Evolutionary conservation across 2,888 invertebrate genomes (phyloP).

Genomic region (Mythimna impura): DNA sequence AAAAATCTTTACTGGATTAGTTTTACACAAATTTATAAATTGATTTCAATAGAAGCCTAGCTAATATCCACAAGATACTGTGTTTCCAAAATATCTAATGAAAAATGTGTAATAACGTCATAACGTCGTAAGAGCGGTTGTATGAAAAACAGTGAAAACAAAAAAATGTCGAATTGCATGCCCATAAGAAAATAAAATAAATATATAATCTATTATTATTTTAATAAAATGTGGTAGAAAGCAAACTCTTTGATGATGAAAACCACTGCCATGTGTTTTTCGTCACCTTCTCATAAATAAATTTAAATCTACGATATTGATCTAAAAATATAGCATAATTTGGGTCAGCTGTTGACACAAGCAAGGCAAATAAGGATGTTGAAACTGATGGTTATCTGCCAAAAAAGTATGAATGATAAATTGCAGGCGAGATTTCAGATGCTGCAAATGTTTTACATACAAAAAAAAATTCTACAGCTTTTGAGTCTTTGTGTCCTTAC

Average conservation of each 20-base stretch:
- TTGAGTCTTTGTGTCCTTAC: too few relatives aligned
- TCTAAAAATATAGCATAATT: conserved; percentile 35
- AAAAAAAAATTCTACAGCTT: too few relatives aligned
- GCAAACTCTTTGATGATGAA: conserved; percentile 3
- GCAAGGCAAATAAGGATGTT: conserved; percentile 19
- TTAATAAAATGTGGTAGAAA: neutral
- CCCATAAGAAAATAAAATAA: neutral
- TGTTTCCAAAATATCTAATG: too few relatives aligned
- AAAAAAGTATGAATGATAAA: conserved; percentile 17
- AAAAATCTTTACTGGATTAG: too few relatives aligned
- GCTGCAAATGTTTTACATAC: neutral
- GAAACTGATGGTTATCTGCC: conserved; percentile 9
- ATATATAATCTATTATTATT: conserved; percentile 2
- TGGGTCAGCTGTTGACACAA: conserved; percentile 18
- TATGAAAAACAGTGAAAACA: too few relatives aligned
- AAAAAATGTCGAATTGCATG: too few relatives aligned
- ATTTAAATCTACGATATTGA: conserved; percentile 6
- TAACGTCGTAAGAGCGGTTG: too few relatives aligned
- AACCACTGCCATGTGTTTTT: conserved; percentile 1
- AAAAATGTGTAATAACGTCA: too few relatives aligned
- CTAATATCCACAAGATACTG: too few relatives aligned
- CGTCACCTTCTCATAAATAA: neutral
- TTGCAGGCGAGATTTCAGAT: neutral
- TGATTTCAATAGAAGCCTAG: too few relatives aligned
- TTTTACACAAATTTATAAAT: too few relatives aligned